Evolutionary conservation across 1,140 invertebrate genomes (phyloP), one percentile per base, ranked within the genome.

Genomic region (Wasmannia auropunctata): DNA sequence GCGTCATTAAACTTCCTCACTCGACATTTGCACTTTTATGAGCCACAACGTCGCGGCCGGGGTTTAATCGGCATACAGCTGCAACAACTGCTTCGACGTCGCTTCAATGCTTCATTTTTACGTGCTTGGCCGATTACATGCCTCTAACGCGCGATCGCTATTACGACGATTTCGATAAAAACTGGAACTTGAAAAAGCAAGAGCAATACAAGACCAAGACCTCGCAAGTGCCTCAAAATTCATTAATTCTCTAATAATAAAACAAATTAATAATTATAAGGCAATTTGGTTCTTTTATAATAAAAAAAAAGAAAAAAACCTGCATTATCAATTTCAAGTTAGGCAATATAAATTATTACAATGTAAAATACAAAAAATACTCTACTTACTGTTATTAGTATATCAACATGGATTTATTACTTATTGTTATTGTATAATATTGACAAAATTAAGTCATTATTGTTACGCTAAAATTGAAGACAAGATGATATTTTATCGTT

Each of bases 1-100:
- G 49, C 46, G 65, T 58, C 67, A 54, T 60, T 74, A 43, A 74
- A 83, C 25, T 43, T 74, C 43, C 51, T 58, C 67, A 60, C 37
- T 74, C 7, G 22, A n/a, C 69, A 85, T 63, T 75, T 85, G 72
- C 43, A 76, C 46, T 60, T 85, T 80, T 80, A 80, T 67, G 62
- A 80, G 62, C 28, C 62, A 14, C n/a, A n/a, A n/a, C n/a, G n/a
- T n/a, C n/a, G n/a, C n/a, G n/a, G n/a, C n/a, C n/a, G n/a, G n/a
- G 5, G 11, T 46, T 80, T 80, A 77, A 80, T 80, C 76, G 37
- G 28, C n/a, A 67, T 80, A 67, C 62, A n/a, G 22, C 19, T 49
- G 40, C n/a, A n/a, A n/a, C n/a, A n/a, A 58, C n/a, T 37, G 22
- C 43, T 67, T 58, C 46, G 37, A 51, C 31, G 34, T 65, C n/a